These are phyloP conservation scores for Drosophila auraria DNA, from an alignment of 1,140 invertebrate species.

Conservation along the genomic window DNA sequence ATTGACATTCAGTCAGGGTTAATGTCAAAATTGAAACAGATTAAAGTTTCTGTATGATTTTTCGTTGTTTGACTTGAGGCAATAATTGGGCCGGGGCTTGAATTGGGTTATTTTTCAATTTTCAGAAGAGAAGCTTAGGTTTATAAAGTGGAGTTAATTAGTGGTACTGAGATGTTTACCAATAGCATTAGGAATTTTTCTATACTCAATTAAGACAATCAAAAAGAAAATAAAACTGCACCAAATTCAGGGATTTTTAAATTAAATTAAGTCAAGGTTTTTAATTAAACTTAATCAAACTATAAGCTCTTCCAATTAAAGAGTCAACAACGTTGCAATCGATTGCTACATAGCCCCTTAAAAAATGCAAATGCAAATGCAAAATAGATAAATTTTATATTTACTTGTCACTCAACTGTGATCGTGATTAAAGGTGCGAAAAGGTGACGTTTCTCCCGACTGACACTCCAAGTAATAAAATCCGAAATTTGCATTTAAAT, in stretches of 20 bases:
- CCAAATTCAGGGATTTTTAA: not conserved
- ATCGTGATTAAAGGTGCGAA: constrained; percentile 75
- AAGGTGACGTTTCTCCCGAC: constrained; percentile 60
- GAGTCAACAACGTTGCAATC: not conserved
- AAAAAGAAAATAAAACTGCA: not conserved
- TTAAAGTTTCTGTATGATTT: constrained; percentile 8
- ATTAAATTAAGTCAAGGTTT: not conserved
- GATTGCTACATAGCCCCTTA: constrained; percentile 2
- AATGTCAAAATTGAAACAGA: constrained; percentile 37
- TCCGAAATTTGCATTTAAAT: constrained; percentile 75
- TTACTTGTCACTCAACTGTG: constrained; percentile 52
- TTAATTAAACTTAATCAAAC: not conserved
- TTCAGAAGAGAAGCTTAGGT: constrained; percentile 12
- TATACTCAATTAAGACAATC: not conserved
- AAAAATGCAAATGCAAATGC: constrained; percentile 42
- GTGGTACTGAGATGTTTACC: not conserved
- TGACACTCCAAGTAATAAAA: constrained; percentile 31
- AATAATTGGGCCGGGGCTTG: not conserved
- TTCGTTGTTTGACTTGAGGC: not conserved
- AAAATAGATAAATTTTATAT: constrained; percentile 44
- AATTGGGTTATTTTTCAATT: not conserved
- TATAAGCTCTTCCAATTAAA: constrained; percentile 14
- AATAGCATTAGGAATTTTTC: not conserved
- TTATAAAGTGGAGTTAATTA: not conserved
- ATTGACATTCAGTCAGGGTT: constrained; percentile 50